A percentile compares a stretch with the other conserved stretches of the same genome.
Conservation (phyloP, 2,888 invertebrate genomes). For the Acanthosepion lycidas region DNA sequence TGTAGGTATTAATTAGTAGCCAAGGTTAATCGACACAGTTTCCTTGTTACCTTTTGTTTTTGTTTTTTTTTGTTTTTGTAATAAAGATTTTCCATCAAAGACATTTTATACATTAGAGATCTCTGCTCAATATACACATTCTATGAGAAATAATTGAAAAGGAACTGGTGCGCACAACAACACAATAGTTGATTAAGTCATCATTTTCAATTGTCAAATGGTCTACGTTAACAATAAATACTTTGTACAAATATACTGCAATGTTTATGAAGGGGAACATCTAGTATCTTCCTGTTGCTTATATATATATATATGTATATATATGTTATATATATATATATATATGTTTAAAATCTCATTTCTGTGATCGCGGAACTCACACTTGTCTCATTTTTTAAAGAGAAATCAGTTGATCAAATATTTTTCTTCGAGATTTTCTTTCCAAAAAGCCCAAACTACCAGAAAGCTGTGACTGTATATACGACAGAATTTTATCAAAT, state of each 20-base stretch:
- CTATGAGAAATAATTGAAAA: neutral
- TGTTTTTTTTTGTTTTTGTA: neutral
- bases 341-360: neutral
- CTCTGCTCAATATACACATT: neutral
- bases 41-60: neutral
- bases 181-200: neutral
- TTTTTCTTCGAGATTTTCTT: neutral
- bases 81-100: neutral
- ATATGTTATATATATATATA: neutral
- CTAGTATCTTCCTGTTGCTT: too few species aligned
- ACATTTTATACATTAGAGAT: constrained; percentile 33
- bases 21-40: neutral
- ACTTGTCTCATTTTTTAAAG: neutral
- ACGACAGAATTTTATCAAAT: neutral
- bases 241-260: constrained; percentile 22
- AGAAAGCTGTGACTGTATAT: neutral
- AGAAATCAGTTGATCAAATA: neutral
- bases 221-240: neutral
- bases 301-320: too few species aligned
- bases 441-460: neutral
- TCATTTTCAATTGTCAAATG: neutral
- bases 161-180: neutral
- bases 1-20: neutral
- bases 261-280: neutral
- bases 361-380: neutral